Base-by-base conservation (phyloP, 2,797 vertebrate species). In the Sebastes taczanowskii region DNA sequence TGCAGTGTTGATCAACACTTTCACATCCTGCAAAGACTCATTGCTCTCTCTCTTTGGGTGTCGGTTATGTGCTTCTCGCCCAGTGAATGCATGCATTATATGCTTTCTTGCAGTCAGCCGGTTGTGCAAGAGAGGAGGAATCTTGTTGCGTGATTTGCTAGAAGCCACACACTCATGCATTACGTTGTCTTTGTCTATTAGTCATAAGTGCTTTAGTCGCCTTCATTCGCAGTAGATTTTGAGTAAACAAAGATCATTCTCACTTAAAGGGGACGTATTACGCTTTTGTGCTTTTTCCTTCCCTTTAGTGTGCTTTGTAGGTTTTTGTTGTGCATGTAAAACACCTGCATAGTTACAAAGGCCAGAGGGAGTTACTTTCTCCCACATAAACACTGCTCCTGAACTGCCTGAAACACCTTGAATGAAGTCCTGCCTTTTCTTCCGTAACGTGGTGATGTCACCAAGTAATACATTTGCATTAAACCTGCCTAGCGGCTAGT, bases 11-110 rank as follows among this genome's bases (percentile, higher is more conserved):
- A 32, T 70, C 14, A 68, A 75, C 73, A 68, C 74, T 74, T 86
- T 85, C 81, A 88, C 84, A 88, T 89, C 82, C 75, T 66, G 23
- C 49, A 71, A 65, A 49, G 56, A 53, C 35, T 7, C 18, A 3
- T 74, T 80, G 55, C 76, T 66, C 63, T 11, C 76, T 11, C 52
- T 35, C 23, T 71, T 4, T 14, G 56, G 64, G 76, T 42, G 77
- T 73, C n/a, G 22, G 56, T 22, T 16, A 7, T 20, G 25, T 25
- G 53, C 14, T 49, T 72, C 53, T 66, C 78, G 4, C 86, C 83
- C 72, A 59, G 58, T 35, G 38, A 79, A 68, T 60, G 65, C 65
- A 67, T 66, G 23, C 60, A 60, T 65, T 55, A 27, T 58, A 66
- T 74, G 46, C 34, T 34, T 58, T 32, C 60, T 35, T 68, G 38